Base-by-base conservation (phyloP, 2,888 invertebrate genomes). In the Nemoura dubitans region DNA sequence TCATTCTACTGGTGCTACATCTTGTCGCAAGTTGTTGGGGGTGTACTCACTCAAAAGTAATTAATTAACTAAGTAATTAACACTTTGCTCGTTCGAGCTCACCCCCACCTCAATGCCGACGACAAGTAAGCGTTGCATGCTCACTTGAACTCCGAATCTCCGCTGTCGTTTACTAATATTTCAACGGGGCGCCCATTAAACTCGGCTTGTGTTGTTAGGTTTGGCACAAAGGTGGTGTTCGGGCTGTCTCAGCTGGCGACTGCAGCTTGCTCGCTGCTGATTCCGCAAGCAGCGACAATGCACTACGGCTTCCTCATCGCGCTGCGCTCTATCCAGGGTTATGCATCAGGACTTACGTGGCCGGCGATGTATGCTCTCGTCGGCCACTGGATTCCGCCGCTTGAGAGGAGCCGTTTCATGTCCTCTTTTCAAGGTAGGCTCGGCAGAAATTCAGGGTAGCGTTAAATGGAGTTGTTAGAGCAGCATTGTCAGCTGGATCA, bases 1-100 rank as follows among this genome's bases (percentile, higher is more conserved):
- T 95, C 95, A 0, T 95, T 95, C 90, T 95, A 95, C 91, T 95
- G 95, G 95, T 95, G 95, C 88, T 95, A 95, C 90, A 95, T 95
- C 87, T 91, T 95, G 21, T 95, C 95, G 0, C 95, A 95, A 92
- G 92, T 94, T 21, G 94, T 94, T 29, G 95, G 95, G 21, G 95
- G 95, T 30, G 92, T 95, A 88, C 93, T 95, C 30, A 95, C 95
- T 0, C 95, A 95, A 91, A 93, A 93, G 90, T 84, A 76, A 84
- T 36, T 83, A 78, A 26, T 29, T 59, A 59, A 59, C 59, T 59
- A 59, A 59, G 59, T 59, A 59, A 59, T 59, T 59, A 59, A 59
- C 59, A 59, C 59, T 59, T 59, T 59, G 59, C 59, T 59, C 59
- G 59, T 16, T 59, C 59, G 59, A 59, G 59, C 59, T 59, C 59